These are phyloP conservation scores for Melinaea menophilus DNA, from an alignment of 2,888 invertebrate genomes.

Conservation along the genomic window DNA sequence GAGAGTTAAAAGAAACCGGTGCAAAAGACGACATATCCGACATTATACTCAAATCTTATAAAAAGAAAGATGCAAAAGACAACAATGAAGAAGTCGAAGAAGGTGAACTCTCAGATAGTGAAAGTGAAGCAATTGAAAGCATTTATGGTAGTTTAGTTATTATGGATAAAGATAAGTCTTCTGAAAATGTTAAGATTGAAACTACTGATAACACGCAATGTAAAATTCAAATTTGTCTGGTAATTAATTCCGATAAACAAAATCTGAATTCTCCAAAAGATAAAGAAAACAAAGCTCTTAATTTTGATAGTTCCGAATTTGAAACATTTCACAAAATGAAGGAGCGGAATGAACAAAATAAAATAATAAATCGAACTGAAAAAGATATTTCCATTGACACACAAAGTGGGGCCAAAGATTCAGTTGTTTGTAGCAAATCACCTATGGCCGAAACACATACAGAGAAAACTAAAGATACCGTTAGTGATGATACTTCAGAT, in stretches of 20 bases:
- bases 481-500: constrained; percentile 6
- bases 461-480: constrained; percentile 7
- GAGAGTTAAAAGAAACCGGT: constrained; percentile 68
- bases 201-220: constrained; percentile 42
- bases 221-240: constrained; percentile 62
- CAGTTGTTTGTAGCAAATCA: not conserved
- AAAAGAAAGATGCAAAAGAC: constrained; percentile 39
- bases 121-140: constrained; percentile 67
- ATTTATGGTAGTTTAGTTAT: constrained; percentile 63
- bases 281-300: constrained; percentile 10
- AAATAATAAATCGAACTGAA: constrained; percentile 18
- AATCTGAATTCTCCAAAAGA: constrained; percentile 21
- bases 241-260: constrained; percentile 51
- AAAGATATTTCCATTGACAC: constrained; percentile 12
- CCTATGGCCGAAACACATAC: not conserved
- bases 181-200: constrained; percentile 31
- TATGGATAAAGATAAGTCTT: constrained; percentile 42
- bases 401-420: not conserved
- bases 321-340: constrained; percentile 45
- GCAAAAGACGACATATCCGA: constrained; percentile 68
- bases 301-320: constrained; percentile 47
- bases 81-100: constrained; percentile 58
- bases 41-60: constrained; percentile 65
- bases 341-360: constrained; percentile 9
- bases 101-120: constrained; percentile 71